Conservation (phyloP, 2,113 vertebrate genomes). For the Elanus axillaris region DNA sequence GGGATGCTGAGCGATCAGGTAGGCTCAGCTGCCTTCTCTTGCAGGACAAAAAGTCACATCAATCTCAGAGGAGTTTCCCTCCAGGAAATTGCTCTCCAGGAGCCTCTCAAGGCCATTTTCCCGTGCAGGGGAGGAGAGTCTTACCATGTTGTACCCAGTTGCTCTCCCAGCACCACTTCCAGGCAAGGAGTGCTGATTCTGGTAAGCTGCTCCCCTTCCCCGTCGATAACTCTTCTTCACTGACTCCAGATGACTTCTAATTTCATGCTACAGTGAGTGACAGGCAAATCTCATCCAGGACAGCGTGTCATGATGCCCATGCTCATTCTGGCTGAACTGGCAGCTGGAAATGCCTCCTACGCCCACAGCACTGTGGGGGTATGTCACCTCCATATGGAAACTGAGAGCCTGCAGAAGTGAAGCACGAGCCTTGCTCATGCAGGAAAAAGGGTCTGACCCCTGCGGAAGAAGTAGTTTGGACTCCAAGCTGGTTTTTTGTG, state of each 20-base stretch:
- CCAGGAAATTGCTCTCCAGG: background rate
- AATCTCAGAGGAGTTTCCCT: background rate
- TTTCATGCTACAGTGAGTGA: background rate
- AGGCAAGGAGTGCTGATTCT: background rate
- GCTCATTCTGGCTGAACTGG: background rate
- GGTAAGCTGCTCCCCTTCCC: background rate
- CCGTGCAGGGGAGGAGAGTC: accelerated
- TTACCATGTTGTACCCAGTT: accelerated
- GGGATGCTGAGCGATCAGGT: no score
- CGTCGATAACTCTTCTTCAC: background rate
- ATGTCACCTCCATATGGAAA: background rate
- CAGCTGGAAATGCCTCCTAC: background rate
- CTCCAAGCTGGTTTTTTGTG: background rate
- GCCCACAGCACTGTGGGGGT: accelerated
- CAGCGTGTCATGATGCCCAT: accelerated
- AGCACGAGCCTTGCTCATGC: background rate
- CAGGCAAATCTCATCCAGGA: background rate
- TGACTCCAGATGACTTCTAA: background rate
- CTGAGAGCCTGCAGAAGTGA: background rate
- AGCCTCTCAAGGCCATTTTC: background rate
- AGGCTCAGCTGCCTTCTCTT: background rate
- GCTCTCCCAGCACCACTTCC: background rate
- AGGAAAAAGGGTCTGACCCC: no score
- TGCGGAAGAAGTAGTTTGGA: background rate
- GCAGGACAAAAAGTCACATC: background rate